Base-by-base conservation (phyloP, 2,888 invertebrate species). In the Sceliomorpha sp. region DNA sequence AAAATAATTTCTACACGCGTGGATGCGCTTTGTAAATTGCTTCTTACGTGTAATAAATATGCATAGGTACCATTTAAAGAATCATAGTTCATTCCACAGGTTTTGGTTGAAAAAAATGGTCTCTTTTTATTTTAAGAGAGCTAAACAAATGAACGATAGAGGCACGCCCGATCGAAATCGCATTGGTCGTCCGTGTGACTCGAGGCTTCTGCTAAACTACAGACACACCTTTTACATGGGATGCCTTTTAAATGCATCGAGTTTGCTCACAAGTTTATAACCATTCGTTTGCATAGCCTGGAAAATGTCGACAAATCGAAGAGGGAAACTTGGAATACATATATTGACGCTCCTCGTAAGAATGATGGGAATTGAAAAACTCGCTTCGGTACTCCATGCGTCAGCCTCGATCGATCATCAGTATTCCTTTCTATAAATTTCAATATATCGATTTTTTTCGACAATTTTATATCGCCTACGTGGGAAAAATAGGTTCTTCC, bases 101-200 rank as follows among this genome's bases (percentile, higher is more conserved):
- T n/a, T n/a, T n/a, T n/a, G n/a, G n/a, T n/a, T n/a, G n/a, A n/a
- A n/a, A n/a, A n/a, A n/a, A n/a, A n/a, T n/a, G n/a, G n/a, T n/a
- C n/a, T n/a, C n/a, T n/a, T n/a, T 24, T 24, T 24, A 5, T 24
- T 24, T 7, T 55, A 9, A 32, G 44, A 20, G 34, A 42, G 6
- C 34, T 55, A 55, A 55, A 55, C 44, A 42, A 42, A 27, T 31
- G 37, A 56, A 56, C 42, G 55, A 40, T 55, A 42, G 17, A 14
- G 53, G 12, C 42, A 59, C 59, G 50, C 59, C 59, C 50, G 27
- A 29, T 59, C 59, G 59, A 50, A 59, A 50, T 59, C 59, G 42
- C n/a, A n/a, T n/a, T n/a, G n/a, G n/a, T 50, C 26, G 59, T 34
- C 40, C 42, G 24, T 36, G 42, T 14, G 26, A 48, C 9, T 45